These are phyloP conservation scores for Drosophila leontia DNA, from an alignment of 1,140 invertebrate genomes.

Conservation along the genomic window DNA sequence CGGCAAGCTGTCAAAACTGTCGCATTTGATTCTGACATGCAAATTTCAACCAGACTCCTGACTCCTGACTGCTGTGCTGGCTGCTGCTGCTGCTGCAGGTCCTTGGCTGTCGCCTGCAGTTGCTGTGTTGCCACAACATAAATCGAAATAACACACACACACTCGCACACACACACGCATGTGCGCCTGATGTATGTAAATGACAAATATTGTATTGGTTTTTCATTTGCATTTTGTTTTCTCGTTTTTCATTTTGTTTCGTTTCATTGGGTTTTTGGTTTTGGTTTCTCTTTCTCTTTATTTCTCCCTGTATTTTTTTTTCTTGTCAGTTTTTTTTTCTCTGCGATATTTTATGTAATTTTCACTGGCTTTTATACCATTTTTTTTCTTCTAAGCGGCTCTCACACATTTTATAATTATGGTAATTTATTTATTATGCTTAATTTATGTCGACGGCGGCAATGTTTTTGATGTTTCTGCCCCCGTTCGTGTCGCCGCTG, in stretches of 20 bases:
- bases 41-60: constrained; percentile 54
- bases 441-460: constrained; percentile 64
- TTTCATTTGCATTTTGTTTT: constrained; percentile 69
- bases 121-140: constrained; percentile 72
- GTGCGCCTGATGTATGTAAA: constrained; percentile 47
- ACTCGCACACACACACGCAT: neutral
- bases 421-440: constrained; percentile 76
- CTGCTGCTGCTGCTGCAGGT: neutral
- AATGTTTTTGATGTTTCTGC: constrained; percentile 59
- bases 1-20: constrained; percentile 75
- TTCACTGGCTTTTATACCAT: constrained; percentile 28
- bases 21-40: constrained; percentile 77
- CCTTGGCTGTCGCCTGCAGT: constrained; percentile 43
- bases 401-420: constrained; percentile 68
- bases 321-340: neutral
- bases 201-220: constrained; percentile 69
- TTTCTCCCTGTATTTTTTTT: neutral
- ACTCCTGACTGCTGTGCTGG: neutral
- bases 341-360: constrained; percentile 44
- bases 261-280: constrained; percentile 13
- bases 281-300: neutral
- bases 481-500: constrained; percentile 14
- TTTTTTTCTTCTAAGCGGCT: neutral
- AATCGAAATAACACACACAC: constrained; percentile 65
- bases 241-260: constrained; percentile 29